Base-by-base conservation (phyloP, 2,113 vertebrate genomes). In the Neogobius melanostomus region DNA sequence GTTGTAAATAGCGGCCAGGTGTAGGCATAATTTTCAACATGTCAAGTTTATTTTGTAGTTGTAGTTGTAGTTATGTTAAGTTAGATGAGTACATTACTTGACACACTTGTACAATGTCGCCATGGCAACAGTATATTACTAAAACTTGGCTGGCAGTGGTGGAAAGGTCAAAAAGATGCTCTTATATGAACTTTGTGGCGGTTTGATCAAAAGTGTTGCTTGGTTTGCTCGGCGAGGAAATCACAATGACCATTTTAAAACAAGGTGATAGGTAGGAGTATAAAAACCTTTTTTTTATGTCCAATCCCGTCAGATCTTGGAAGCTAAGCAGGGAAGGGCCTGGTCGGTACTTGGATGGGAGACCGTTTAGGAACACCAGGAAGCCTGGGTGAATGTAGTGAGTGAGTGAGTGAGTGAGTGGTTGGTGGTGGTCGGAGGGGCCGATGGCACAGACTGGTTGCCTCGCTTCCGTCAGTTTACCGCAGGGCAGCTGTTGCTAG, bases 151-250 rank as follows among this genome's bases (percentile, higher is more conserved):
- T 74, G 81, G 61, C 51, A 66, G 52, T 74, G 81, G 85, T 76
- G 86, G 69, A 89, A 68, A 82, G 84, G 87, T 87, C 84, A 85
- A 86, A 79, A 63, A 76, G 54, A 80, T 87, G 74, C 78, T 82
- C 76, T 75, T 70, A 81, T 69, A 71, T 70, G 72, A 69, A 83
- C 82, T 72, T 57, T 76, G 72, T 21, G 66, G 73, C 64, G 53
- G 68, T 75, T 84, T 72, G 83, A 69, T 82, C 72, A 77, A 50
- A 82, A 71, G 71, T 66, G 15, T 75, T 21, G 21, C 21, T 21
- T 21, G 21, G 21, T 2, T 21, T 21, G 21, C 21, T 21, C 21
- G 21, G 21, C 21, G 21, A 21, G 21, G 71, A 76, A 82, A 56
- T 80, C 75, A 76, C 66, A 53, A 75, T 46, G 1, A 36, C 28